Base-by-base conservation (phyloP, 2,797 vertebrate genomes). In the Poecile montanus region DNA sequence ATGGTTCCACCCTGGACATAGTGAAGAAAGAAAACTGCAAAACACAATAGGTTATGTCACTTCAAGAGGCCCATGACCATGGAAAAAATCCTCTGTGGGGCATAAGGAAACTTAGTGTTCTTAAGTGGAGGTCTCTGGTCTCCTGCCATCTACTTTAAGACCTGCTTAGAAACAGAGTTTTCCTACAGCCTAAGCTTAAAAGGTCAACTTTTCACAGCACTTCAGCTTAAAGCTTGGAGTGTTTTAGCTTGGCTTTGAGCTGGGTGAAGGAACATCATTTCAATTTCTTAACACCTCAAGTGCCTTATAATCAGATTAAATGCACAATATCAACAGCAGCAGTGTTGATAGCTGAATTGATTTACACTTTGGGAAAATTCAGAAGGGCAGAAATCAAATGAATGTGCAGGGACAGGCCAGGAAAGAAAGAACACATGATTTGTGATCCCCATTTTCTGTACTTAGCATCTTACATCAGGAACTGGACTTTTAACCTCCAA, bases 241-340 rank as follows among this genome's bases (percentile, higher is more conserved):
- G 42, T 13, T 91, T 79, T 40, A 53, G 26, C 60, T 85, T 16
- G 11, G n/a, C 45, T 87, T 56, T 60, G 32, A 53, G 57, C 25
- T 23, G n/a, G 8, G 30, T 30, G 30, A 85, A 70, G 40, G 26
- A 79, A 40, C 5, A 34, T 16, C 0, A 25, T 50, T 83, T 38
- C 44, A 42, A 54, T 71, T 91, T 60, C 57, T 79, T 38, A 85
- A 42, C 0, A 0, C 45, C 9, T 89, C 3, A 87, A 91, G 74
- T 80, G 50, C 13, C 30, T 53, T 67, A 78, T 94, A 71, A 89
- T 57, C 74, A 92, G 71, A 87, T 89, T 73, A 87, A 91, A 85
- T 47, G 38, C 14, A 61, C 72, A 88, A 11, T 30, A 78, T 47
- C 74, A 92, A 54, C 53, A 79, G 38, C 60, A 84, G 32, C 13